Evolutionary conservation across 2,888 invertebrate species (phyloP), one percentile per base, ranked within the genome.

Genomic region (Lypha dubia): DNA sequence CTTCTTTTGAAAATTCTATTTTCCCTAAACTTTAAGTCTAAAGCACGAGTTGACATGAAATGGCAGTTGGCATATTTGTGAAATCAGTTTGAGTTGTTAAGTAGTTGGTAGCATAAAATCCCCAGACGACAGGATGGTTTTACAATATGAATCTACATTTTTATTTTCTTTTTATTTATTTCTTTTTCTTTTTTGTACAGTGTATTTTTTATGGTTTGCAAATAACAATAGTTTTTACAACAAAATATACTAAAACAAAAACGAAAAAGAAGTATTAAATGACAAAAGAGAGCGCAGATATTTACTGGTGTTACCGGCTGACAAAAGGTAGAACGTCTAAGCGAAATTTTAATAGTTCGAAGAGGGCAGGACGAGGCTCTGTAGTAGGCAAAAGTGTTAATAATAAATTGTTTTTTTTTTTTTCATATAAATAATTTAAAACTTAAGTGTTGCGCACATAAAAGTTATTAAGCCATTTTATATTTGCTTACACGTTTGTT

Each of bases 1-100:
- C 46, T 63, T 1, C 44, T 13, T n/a, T 38, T 20, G 44, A 56
- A 58, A 41, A 24, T 44, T 68, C 38, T 41, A 58, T 56, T 79
- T 76, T 83, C 79, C n/a, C 67, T 58, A 80, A 82, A 62, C 38
- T 77, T 41, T 51, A 80, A 77, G 41, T 80, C 80, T 77, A 80
- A 84, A 86, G 84, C 77, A 79, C 80, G 80, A 83, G 77, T 84
- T 88, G 88, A 87, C 88, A 87, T 87, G 84, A 88, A 88, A 87
- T 88, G 88, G 86, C 87, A 87, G 80, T 87, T 88, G 87, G 88
- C 88, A 88, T 87, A 88, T 88, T 88, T 88, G 87, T 87, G 86
- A 88, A 88, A 88, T 88, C 88, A 88, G 87, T 88, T 84, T 88
- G 88, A 88, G 87, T 86, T 87, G 87, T 86, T 87, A 85, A 86